Base-by-base conservation (phyloP, 2,797 vertebrate species). In the Ibycter americanus region DNA sequence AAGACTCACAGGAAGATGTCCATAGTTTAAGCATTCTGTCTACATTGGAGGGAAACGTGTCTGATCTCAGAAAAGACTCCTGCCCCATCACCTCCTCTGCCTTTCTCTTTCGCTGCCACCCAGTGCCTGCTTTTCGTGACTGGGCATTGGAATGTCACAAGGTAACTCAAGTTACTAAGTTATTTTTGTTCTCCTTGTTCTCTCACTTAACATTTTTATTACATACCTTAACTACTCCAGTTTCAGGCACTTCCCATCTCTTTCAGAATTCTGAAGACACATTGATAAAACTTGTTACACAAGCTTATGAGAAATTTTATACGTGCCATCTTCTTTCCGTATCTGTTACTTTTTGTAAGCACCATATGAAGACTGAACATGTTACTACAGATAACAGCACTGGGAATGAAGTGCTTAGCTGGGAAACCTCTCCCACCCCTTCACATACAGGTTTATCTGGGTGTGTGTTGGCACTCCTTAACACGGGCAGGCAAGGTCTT, bases 1-100 rank as follows among this genome's bases (percentile, higher is more conserved):
- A 94, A 89, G 61, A 83, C 67, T 89, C 71, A 54, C 59, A 65
- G 84, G 89, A 87, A 96, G 82, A 81, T 66, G 61, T 54, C 79
- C 79, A 8, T 6, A 34, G 58, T 74, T 82, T 83, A 91, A 90
- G 26, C 29, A 15, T 74, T 87, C 61, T 87, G 4, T 36, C 84
- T 81, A 3, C 38, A 9, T 26, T 23, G 36, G 54, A 81, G 14
- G 49, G 15, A 92, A 92, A 23, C 13, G 44, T 11, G 21, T 38
- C 23, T 81, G 61, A 78, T 42, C 49, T 51, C n/a, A 74, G 79
- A 34, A 77, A 83, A 93, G 29, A 19, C 19, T 63, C 44, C 44
- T 85, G 47, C 44, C 44, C 44, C 49, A 63, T 74, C 79, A 66
- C 15, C 29, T 89, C 3, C 0, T 80, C 34, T 59, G 21, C 46